Percentiles rank a stretch among this genome's conserved stretches.
These are phyloP conservation scores for Bibio marci DNA, from an alignment of 2,888 invertebrate species.

Conservation along the genomic window DNA sequence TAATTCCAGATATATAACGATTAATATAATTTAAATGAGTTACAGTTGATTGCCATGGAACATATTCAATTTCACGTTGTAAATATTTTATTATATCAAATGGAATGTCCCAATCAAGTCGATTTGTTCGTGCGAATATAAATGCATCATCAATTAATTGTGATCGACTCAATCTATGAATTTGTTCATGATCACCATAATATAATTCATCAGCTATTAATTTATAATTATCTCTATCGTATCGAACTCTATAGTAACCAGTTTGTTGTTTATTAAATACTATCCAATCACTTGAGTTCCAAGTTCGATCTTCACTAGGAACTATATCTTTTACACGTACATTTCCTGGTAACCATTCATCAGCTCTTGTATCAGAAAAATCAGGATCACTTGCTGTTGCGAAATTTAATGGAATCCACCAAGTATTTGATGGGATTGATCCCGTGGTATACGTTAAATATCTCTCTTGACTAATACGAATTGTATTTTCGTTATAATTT, in stretches of 20 bases:
- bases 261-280: conserved; percentile 33
- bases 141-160: conserved; percentile 75
- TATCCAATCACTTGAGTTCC: conserved; percentile 23
- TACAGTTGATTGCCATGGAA: conserved; percentile 47
- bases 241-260: conserved; percentile 46
- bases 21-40: background rate
- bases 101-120: conserved; percentile 14
- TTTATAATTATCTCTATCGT: conserved; percentile 49
- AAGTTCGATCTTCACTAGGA: background rate
- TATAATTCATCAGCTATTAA: conserved; percentile 34
- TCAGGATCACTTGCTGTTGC: conserved; percentile 17
- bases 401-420: conserved; percentile 25
- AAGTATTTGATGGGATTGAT: conserved; percentile 7
- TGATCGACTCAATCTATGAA: conserved; percentile 63
- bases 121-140: conserved; percentile 21
- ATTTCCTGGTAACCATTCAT: conserved; percentile 8
- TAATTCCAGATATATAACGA: background rate
- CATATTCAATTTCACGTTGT: conserved; percentile 41
- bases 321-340: background rate
- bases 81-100: conserved; percentile 39
- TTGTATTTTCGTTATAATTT: background rate
- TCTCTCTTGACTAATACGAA: background rate
- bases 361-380: conserved; percentile 19
- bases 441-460: background rate
- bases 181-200: conserved; percentile 22